phyloP scores from a whole-genome alignment of 2,113 vertebrate genomes.

The Progne subis region DNA sequence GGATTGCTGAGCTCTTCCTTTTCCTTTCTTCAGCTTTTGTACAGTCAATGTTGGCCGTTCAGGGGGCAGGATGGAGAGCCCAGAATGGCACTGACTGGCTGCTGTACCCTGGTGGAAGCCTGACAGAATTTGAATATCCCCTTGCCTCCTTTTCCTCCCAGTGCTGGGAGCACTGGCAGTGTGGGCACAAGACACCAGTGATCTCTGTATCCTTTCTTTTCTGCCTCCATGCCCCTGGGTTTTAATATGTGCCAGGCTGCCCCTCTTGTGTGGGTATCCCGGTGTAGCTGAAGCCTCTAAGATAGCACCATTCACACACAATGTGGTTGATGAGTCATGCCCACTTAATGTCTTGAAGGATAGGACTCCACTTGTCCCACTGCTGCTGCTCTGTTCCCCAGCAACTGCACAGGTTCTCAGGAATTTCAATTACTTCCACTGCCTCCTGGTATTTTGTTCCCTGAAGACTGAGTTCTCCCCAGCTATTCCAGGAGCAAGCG shows the following conservation, averaged over 20 bases:
- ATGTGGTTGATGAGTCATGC: background rate
- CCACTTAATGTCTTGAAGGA: background rate
- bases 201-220: background rate
- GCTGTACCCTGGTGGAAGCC: background rate
- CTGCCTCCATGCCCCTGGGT: background rate
- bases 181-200: background rate
- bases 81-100: background rate
- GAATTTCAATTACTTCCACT: background rate
- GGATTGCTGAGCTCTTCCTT: background rate
- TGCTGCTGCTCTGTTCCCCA: background rate
- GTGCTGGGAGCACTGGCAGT: background rate
- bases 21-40: background rate
- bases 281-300: background rate
- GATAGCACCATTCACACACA: background rate
- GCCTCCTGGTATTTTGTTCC: background rate
- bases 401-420: background rate
- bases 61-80: background rate
- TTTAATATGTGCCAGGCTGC: background rate
- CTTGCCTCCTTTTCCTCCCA: rapidly evolving
- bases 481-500: background rate
- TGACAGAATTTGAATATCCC: background rate
- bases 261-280: background rate
- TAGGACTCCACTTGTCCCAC: background rate
- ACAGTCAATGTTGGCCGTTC: background rate
- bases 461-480: background rate